Evolutionary conservation across 1,140 invertebrate species (phyloP).

Genomic region (Leptestheria dahalacensis): DNA sequence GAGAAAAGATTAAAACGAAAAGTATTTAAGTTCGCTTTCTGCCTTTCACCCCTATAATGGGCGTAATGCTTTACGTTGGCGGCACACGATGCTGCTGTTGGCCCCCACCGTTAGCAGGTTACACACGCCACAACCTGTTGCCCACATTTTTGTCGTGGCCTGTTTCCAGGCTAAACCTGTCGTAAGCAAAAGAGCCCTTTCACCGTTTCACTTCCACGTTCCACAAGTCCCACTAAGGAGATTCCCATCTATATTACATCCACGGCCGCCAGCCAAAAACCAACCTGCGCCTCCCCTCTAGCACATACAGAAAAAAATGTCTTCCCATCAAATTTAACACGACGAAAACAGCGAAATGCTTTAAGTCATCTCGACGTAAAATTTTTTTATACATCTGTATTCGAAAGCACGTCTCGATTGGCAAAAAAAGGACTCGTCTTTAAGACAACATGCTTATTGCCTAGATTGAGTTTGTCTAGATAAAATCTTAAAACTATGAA

Average conservation of each 20-base stretch:
- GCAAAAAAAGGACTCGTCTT: too few species aligned
- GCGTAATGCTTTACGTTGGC: neutral
- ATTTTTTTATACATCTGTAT: too few species aligned
- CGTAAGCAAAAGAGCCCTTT: neutral
- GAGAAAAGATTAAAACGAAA: neutral
- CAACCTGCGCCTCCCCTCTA: too few species aligned
- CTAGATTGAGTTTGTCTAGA: too few species aligned
- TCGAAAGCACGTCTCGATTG: too few species aligned
- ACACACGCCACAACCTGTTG: neutral
- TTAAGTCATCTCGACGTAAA: too few species aligned
- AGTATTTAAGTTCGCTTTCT: neutral
- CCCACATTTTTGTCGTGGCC: neutral
- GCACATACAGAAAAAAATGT: too few species aligned
- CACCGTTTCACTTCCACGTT: neutral
- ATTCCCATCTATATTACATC: neutral
- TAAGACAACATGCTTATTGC: too few species aligned
- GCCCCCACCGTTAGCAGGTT: neutral
- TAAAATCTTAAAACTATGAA: neutral
- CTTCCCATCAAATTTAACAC: too few species aligned
- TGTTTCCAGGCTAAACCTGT: neutral
- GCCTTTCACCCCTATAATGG: neutral
- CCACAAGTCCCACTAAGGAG: neutral
- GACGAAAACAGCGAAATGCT: too few species aligned
- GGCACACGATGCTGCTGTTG: neutral
- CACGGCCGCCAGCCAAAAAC: neutral